phyloP scores from a whole-genome alignment of 2,113 vertebrate species.

The Nymphicus hollandicus region DNA sequence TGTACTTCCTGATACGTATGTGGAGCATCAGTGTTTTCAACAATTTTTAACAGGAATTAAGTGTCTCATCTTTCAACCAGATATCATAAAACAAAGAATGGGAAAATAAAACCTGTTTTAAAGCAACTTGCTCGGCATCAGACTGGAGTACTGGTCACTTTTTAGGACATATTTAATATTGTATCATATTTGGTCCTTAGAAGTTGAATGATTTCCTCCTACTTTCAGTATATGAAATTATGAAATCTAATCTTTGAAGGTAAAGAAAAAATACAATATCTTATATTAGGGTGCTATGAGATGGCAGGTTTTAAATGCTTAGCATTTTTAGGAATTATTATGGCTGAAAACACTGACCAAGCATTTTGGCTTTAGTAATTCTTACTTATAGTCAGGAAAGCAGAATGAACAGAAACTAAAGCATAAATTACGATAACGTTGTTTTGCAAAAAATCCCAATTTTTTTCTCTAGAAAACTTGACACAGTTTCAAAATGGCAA shows the following conservation, averaged over 20 bases:
- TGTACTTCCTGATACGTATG: background rate
- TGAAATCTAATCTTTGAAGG: background rate
- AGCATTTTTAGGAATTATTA: background rate
- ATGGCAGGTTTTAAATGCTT: background rate
- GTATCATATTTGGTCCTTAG: background rate
- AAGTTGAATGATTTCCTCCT: background rate
- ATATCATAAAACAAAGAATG: background rate
- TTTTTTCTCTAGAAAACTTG: background rate
- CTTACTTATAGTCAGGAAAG: rapidly evolving
- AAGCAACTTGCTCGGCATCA: background rate
- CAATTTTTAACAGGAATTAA: background rate
- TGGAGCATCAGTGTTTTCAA: background rate
- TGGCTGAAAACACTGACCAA: background rate
- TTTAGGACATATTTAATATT: background rate
- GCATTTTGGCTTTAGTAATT: background rate
- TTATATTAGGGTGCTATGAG: background rate
- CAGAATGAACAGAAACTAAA: background rate
- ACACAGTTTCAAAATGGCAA: background rate
- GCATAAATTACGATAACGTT: background rate
- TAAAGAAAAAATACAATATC: rapidly evolving
- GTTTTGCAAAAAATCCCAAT: rapidly evolving
- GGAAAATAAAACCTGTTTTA: background rate
- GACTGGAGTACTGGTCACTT: background rate
- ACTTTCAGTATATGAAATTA: background rate
- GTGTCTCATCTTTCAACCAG: background rate